Evolutionary conservation across 2,797 vertebrate species (phyloP).

Genomic region (Sebastes matsubarae): DNA sequence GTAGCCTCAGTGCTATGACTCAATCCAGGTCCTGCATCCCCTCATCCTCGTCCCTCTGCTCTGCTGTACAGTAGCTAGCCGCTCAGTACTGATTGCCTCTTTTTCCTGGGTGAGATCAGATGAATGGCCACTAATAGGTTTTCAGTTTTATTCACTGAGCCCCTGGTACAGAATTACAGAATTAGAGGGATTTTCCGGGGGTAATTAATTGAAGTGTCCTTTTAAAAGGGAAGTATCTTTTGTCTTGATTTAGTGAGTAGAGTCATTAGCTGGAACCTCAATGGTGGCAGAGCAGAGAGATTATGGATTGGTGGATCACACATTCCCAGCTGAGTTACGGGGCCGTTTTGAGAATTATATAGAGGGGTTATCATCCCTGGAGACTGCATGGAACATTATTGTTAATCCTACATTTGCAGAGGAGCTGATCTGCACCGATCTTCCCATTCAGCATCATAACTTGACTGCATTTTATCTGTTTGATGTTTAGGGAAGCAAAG

Average conservation of each 20-base stretch:
- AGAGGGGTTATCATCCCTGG: conserved; percentile 1
- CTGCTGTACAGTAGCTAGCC: conserved; percentile 35
- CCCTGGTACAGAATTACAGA: conserved; percentile 71
- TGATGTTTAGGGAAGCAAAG: neutral
- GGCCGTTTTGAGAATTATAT: conserved; percentile 11
- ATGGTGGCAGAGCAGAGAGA: conserved; percentile 33
- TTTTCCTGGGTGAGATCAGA: conserved; percentile 65
- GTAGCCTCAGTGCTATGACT: neutral
- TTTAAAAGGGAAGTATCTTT: conserved; percentile 72
- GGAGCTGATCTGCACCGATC: neutral
- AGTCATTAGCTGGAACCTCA: conserved; percentile 63
- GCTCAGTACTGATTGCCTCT: conserved; percentile 64
- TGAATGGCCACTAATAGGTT: conserved; percentile 79
- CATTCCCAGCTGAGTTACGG: conserved; percentile 29
- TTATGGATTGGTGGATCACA: conserved; percentile 47
- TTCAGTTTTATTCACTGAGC: conserved; percentile 79
- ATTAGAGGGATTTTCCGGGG: conserved; percentile 71
- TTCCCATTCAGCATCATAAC: neutral
- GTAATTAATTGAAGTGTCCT: conserved; percentile 80
- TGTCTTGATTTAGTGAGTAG: conserved; percentile 72
- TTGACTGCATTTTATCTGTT: neutral
- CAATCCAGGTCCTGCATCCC: neutral
- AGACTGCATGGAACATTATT: conserved; percentile 3
- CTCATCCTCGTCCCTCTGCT: neutral
- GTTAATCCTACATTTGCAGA: conserved; percentile 6